Conservation (phyloP, 2,797 vertebrate genomes). For the Clamator glandarius region DNA sequence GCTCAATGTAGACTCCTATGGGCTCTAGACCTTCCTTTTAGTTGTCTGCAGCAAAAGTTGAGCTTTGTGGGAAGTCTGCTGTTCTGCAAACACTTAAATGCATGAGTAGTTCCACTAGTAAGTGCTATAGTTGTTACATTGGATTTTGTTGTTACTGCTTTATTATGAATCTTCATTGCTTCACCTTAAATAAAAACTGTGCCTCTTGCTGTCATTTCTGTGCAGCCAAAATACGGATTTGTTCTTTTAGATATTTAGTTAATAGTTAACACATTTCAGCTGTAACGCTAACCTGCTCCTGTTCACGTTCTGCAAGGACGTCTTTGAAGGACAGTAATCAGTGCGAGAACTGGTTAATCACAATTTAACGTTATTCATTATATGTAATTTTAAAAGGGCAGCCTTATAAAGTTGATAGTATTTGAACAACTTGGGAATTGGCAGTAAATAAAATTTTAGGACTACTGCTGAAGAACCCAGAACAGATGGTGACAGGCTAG, state of each 20-base stretch:
- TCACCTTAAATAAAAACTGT: not conserved
- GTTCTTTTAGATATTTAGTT: not conserved
- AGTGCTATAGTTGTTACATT: not conserved
- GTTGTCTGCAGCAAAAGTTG: not conserved
- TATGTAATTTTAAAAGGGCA: not conserved
- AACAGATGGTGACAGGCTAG: not conserved
- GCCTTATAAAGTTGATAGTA: not conserved
- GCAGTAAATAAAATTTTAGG: not conserved
- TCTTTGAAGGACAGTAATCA: not conserved
- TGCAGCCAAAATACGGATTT: not conserved
- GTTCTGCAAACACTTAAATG: not conserved
- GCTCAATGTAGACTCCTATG: not conserved
- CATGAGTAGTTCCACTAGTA: not conserved
- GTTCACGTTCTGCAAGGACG: not conserved
- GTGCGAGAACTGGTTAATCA: not conserved
- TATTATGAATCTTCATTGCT: not conserved
- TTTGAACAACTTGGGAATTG: not conserved
- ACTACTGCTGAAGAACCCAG: not conserved
- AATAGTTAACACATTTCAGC: not conserved
- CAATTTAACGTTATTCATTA: not conserved
- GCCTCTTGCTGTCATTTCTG: not conserved
- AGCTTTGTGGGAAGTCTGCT: not conserved
- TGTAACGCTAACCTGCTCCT: not conserved
- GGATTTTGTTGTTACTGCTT: not conserved
- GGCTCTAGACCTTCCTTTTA: not conserved